Conservation (phyloP, 92 coral and sea anemone species). For the Hydrozoanthus gracilis region DNA sequence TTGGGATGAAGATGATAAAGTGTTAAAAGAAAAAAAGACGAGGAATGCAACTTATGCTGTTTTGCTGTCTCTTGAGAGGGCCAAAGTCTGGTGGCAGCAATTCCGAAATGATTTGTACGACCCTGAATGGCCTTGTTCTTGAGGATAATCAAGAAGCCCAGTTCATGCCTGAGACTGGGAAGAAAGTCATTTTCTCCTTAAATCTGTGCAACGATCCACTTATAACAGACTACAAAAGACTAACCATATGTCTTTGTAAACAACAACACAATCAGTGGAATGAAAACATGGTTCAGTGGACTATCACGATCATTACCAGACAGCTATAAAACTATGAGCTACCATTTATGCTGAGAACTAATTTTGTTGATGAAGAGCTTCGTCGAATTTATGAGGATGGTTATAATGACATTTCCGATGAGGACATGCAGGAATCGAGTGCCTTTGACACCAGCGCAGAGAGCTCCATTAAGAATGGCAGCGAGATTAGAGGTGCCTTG, state of each 20-base stretch:
- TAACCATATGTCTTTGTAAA: slow-evolving; percentile 47
- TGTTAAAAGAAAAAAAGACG: slow-evolving; percentile 38
- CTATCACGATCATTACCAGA: not conserved
- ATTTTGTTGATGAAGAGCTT: slow-evolving; percentile 51
- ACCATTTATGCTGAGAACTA: slow-evolving; percentile 30
- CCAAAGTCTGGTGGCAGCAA: slow-evolving; percentile 40
- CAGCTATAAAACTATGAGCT: slow-evolving; percentile 28
- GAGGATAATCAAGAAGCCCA: slow-evolving; percentile 42
- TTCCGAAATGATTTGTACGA: slow-evolving; percentile 40
- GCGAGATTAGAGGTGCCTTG: slow-evolving; percentile 41
- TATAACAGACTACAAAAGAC: slow-evolving; percentile 45
- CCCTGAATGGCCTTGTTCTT: slow-evolving; percentile 36
- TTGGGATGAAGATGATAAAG: slow-evolving; percentile 50
- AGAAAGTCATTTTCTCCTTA: slow-evolving; percentile 36
- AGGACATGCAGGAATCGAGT: slow-evolving; percentile 22
- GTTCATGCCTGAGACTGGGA: slow-evolving; percentile 45
- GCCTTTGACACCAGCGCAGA: slow-evolving; percentile 19
- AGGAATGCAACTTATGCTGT: slow-evolving; percentile 39
- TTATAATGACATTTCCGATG: slow-evolving; percentile 26
- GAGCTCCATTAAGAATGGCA: slow-evolving; percentile 44
- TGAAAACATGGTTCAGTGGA: slow-evolving; percentile 36
- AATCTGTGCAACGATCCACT: slow-evolving; percentile 40
- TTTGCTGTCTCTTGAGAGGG: slow-evolving; percentile 28
- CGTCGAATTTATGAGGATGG: slow-evolving; percentile 48
- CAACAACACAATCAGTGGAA: slow-evolving; percentile 22